Conservation (phyloP, 1,140 invertebrate genomes). For the Drosophila saltans region DNA sequence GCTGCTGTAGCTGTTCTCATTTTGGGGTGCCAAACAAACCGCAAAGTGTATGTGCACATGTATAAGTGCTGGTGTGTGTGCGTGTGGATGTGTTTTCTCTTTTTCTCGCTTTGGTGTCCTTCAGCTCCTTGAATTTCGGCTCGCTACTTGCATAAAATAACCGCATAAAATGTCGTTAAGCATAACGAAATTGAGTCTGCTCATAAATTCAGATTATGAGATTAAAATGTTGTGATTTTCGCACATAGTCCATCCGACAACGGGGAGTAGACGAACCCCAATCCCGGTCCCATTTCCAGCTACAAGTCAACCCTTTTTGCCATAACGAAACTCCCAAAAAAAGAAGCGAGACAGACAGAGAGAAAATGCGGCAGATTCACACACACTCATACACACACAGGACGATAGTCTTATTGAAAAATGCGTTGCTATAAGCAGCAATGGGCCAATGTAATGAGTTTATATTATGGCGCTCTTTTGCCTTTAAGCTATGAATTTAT, state of each 20-base stretch:
- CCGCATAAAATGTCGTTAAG: slow-evolving; percentile 81
- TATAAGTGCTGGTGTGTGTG: slow-evolving; percentile 17
- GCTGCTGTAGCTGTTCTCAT: slow-evolving; percentile 32
- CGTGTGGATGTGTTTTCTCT: slow-evolving; percentile 8
- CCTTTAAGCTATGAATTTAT: slow-evolving; percentile 56
- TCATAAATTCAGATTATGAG: slow-evolving; percentile 82
- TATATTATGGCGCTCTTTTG: slow-evolving; percentile 46
- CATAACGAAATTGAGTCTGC: slow-evolving; percentile 81
- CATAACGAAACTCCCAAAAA: slow-evolving; percentile 52
- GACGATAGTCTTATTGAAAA: slow-evolving; percentile 47
- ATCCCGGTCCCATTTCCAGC: neutral
- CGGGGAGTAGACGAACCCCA: slow-evolving; percentile 8
- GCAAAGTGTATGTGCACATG: slow-evolving; percentile 38
- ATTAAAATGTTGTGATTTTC: slow-evolving; percentile 81
- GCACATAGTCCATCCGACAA: slow-evolving; percentile 44
- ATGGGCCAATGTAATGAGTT: slow-evolving; percentile 54
- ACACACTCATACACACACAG: neutral
- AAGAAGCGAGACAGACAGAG: slow-evolving; percentile 12
- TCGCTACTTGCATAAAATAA: slow-evolving; percentile 67
- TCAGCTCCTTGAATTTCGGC: slow-evolving; percentile 52
- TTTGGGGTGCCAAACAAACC: slow-evolving; percentile 60
- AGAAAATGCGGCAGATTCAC: neutral
- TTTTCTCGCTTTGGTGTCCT: slow-evolving; percentile 10
- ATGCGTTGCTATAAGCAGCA: slow-evolving; percentile 52
- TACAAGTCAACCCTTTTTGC: slow-evolving; percentile 55